Conservation (phyloP, 2,113 vertebrate species). For the Nicator chloris region DNA sequence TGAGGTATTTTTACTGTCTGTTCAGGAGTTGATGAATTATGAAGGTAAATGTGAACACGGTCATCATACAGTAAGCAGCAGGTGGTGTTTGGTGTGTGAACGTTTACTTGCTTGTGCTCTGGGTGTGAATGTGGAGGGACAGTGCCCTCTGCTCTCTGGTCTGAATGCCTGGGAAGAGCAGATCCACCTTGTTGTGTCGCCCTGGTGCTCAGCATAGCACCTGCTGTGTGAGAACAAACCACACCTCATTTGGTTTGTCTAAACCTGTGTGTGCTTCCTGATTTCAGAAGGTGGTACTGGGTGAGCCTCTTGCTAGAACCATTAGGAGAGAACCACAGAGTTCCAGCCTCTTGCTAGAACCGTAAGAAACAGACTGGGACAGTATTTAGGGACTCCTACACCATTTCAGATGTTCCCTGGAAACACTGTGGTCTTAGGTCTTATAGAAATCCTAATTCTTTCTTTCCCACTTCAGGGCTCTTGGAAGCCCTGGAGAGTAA, state of each 20-base stretch:
- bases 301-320: background rate
- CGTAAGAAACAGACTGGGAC: background rate
- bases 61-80: background rate
- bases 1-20: background rate
- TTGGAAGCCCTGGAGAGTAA: background rate
- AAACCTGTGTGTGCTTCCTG: background rate
- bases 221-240: background rate
- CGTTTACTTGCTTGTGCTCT: background rate
- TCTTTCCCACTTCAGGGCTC: fast-evolving
- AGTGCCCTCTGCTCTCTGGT: background rate
- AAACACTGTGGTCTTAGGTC: background rate
- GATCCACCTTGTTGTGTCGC: background rate
- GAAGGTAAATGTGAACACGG: background rate
- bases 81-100: background rate
- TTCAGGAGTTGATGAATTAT: background rate
- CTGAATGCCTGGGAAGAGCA: background rate
- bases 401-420: background rate
- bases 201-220: background rate
- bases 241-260: background rate
- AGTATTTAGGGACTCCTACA: background rate
- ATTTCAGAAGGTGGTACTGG: background rate
- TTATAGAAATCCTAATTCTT: background rate
- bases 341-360: background rate
- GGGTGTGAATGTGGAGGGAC: background rate
- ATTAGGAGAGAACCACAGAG: background rate